These are phyloP conservation scores for Sander vitreus DNA, from an alignment of 2,113 vertebrate genomes.

Conservation along the genomic window DNA sequence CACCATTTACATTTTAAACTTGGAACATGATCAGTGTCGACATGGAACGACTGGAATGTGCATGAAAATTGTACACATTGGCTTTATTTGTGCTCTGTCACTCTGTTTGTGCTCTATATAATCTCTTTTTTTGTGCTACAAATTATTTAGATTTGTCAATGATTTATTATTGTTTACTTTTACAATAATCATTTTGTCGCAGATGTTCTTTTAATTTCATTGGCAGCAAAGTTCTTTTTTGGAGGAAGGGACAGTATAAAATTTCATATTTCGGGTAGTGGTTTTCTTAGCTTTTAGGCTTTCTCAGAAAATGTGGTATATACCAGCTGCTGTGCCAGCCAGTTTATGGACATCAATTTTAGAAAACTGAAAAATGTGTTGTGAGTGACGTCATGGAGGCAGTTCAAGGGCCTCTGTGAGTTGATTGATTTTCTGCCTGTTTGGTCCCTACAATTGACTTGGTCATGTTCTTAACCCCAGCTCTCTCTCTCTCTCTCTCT, in stretches of 20 bases:
- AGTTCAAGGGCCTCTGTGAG: conserved; percentile 61
- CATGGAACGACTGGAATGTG: neutral
- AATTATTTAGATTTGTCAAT: conserved; percentile 14
- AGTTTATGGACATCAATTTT: neutral
- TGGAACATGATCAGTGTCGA: conserved; percentile 3
- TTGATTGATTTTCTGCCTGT: conserved; percentile 72
- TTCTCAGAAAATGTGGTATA: neutral
- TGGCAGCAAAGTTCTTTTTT: conserved; percentile 27
- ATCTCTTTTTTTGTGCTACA: conserved; percentile 46
- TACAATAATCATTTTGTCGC: neutral
- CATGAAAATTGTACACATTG: neutral
- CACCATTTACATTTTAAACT: neutral
- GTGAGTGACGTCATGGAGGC: conserved; percentile 46
- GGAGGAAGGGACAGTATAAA: neutral
- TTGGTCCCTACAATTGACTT: conserved; percentile 74
- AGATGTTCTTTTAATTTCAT: conserved; percentile 41
- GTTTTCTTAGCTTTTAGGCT: conserved; percentile 36
- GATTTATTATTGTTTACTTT: neutral
- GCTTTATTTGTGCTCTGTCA: conserved; percentile 53
- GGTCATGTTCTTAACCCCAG: conserved; percentile 44
- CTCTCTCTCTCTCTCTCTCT: conserved; percentile 29
- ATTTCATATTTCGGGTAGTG: conserved; percentile 34
- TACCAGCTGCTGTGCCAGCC: neutral
- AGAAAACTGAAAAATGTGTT: conserved; percentile 22
- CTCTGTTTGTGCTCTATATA: conserved; percentile 47